Conservation (phyloP, 2,888 invertebrate genomes). For the Diarsia dahlii region DNA sequence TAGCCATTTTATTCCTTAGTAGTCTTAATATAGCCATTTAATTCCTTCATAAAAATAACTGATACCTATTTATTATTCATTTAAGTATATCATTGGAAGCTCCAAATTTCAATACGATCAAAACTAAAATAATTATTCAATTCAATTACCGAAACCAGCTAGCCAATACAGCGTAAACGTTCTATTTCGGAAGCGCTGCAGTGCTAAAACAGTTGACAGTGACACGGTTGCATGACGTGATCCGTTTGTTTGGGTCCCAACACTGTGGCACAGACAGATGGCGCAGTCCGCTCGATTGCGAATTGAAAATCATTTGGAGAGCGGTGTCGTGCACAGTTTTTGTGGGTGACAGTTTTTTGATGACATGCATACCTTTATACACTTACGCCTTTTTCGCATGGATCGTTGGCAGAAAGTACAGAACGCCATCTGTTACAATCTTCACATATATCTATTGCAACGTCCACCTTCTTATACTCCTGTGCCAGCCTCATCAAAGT, state of each 20-base stretch:
- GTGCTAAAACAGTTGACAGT: conserved; percentile 17
- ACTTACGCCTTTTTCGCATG: not conserved
- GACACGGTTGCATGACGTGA: conserved; percentile 20
- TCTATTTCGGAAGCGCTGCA: conserved; percentile 6
- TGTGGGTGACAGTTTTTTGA: not conserved
- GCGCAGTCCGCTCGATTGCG: not conserved
- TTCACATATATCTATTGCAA: not conserved
- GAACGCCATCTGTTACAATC: not conserved
- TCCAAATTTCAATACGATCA: not conserved
- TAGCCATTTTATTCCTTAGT: not conserved
- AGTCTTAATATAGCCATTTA: not conserved
- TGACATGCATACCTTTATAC: not conserved
- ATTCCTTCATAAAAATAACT: not conserved
- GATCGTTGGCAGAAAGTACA: not conserved
- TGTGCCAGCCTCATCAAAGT: no score
- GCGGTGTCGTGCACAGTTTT: not conserved
- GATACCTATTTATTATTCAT: not conserved
- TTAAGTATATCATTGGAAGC: not conserved
- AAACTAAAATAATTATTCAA: not conserved
- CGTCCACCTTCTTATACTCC: not conserved
- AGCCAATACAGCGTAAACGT: conserved; percentile 11
- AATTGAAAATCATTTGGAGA: conserved; percentile 34
- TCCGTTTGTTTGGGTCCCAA: conserved; percentile 28
- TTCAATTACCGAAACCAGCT: not conserved
- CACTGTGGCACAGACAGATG: conserved; percentile 6